phyloP scores from a whole-genome alignment of 2,888 invertebrate species.

The Heliconius ismenius region DNA sequence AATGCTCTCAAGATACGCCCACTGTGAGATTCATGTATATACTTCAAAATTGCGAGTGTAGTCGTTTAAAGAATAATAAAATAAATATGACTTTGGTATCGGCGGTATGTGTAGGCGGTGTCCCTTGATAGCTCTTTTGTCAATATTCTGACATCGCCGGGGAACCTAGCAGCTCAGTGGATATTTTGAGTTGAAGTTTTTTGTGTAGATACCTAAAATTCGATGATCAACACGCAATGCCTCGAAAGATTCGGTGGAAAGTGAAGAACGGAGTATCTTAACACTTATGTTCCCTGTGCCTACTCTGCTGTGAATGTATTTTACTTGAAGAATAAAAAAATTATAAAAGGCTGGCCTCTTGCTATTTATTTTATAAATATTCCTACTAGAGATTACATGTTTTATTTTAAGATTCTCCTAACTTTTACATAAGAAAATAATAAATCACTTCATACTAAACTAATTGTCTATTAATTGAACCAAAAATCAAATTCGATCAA shows the following conservation, averaged over 20 bases:
- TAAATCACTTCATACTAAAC: not conserved
- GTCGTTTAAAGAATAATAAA: constrained; percentile 30
- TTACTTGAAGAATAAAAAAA: no score
- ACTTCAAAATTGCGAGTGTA: constrained; percentile 28
- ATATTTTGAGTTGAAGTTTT: no score
- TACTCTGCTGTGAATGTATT: no score
- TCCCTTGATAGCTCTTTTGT: constrained; percentile 27
- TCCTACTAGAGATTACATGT: not conserved
- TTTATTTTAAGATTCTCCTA: not conserved
- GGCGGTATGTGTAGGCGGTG: constrained; percentile 27
- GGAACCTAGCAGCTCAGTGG: not conserved
- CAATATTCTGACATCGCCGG: not conserved
- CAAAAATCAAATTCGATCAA: no score
- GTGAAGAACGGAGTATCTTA: no score
- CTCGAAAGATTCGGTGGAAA: no score
- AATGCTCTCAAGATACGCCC: constrained; percentile 24
- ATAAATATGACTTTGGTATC: constrained; percentile 25
- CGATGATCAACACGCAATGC: no score
- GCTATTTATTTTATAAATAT: not conserved
- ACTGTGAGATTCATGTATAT: constrained; percentile 27
- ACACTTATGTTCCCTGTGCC: no score
- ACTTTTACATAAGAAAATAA: not conserved
- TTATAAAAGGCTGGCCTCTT: no score
- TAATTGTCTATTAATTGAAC: not conserved
- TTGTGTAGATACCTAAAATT: no score